phyloP scores from a whole-genome alignment of 2,113 vertebrate species.

The Amazona vittata region DNA sequence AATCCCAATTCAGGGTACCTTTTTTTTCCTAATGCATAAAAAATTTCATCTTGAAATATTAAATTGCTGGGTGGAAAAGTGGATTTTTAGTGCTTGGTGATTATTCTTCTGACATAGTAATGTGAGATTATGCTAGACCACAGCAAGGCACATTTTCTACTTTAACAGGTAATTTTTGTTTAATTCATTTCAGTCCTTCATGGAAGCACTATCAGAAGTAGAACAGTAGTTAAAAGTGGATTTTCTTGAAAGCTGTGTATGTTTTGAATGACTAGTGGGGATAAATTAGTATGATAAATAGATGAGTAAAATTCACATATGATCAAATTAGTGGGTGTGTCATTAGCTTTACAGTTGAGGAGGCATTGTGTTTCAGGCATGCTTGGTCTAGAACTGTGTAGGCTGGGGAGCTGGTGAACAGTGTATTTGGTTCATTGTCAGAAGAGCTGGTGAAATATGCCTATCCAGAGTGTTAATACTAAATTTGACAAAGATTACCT shows the following conservation, averaged over 20 bases:
- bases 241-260: neutral
- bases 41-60: neutral
- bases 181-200: neutral
- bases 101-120: neutral
- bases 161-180: neutral
- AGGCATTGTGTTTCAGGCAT: neutral
- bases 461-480: rapidly evolving
- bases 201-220: neutral
- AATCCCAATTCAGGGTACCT: neutral
- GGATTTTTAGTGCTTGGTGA: neutral
- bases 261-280: neutral
- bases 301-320: neutral
- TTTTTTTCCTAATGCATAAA: neutral
- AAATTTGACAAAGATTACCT: neutral
- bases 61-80: neutral
- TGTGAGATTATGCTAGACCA: neutral
- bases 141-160: neutral
- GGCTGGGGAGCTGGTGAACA: neutral
- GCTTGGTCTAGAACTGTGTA: neutral
- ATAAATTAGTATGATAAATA: neutral
- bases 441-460: neutral
- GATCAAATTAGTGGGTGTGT: neutral
- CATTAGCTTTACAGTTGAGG: neutral
- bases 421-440: neutral
- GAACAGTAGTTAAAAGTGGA: neutral